Evolutionary conservation across 2,888 invertebrate genomes (phyloP).

Genomic region (Melitaea athalia): DNA sequence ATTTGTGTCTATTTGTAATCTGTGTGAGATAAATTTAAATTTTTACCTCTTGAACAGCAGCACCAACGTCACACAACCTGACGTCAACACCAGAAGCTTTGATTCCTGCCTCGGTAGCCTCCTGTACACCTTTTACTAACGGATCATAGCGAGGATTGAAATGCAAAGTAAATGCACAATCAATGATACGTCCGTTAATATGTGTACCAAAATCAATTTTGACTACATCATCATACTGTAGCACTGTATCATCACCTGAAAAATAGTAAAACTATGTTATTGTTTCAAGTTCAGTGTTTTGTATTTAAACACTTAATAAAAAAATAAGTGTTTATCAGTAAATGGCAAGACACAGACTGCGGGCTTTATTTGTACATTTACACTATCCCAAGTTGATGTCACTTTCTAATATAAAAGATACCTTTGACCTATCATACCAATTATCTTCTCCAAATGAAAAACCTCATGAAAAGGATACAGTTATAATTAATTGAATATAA

Average conservation of each 20-base stretch:
- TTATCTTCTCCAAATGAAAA: no score
- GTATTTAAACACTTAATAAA: no score
- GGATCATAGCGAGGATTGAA: conserved; percentile 98
- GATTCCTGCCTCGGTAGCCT: conserved; percentile 99
- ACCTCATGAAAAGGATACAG: no score
- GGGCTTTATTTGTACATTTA: no score
- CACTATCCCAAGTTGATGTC: no score
- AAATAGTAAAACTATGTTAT: conserved; percentile 7
- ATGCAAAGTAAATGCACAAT: conserved; percentile 98
- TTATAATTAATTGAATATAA: no score
- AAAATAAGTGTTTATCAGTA: no score
- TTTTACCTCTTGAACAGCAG: conserved; percentile 94
- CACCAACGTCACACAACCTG: conserved; percentile 97
- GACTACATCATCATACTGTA: conserved; percentile 97
- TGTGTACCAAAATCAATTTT: conserved; percentile 99
- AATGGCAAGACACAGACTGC: no score
- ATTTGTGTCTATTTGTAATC: no score
- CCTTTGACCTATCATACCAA: no score
- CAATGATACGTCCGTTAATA: conserved; percentile 98
- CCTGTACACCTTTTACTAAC: conserved; percentile 96
- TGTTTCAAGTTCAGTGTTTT: not conserved
- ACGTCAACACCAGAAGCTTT: conserved; percentile 98
- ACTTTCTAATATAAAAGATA: no score
- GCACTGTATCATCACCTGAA: conserved; percentile 93
- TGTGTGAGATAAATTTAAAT: not conserved